Conservation (phyloP, 1,140 invertebrate genomes). For the Coptotermes formosanus region DNA sequence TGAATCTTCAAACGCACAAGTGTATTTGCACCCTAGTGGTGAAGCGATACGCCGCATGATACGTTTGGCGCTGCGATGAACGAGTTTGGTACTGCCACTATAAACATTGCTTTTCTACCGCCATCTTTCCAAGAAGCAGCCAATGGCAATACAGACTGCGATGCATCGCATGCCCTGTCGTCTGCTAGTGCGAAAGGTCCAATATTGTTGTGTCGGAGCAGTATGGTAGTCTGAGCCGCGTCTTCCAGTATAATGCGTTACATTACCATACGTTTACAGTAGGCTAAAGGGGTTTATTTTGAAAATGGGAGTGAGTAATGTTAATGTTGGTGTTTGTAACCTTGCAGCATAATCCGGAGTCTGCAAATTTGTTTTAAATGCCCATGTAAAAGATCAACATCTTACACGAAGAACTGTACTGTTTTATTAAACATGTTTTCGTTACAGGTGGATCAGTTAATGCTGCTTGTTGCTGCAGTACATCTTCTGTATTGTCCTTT, state of each 20-base stretch:
- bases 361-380: background rate
- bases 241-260: background rate
- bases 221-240: background rate
- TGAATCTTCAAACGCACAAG: no score
- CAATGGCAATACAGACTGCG: background rate
- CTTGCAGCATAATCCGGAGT: background rate
- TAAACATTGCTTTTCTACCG: no score
- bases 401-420: background rate
- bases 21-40: no score
- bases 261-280: background rate
- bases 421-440: background rate
- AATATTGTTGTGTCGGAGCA: background rate
- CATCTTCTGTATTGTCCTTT: slow-evolving; percentile 89
- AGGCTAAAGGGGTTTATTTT: background rate
- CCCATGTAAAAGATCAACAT: background rate
- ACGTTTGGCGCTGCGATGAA: no score
- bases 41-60: no score
- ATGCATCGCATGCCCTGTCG: background rate
- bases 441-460: slow-evolving; percentile 40
- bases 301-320: background rate
- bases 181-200: background rate
- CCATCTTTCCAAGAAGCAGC: no score
- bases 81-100: no score
- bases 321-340: background rate
- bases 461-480: slow-evolving; percentile 63